Conservation (phyloP, 2,797 vertebrate genomes). For the Falco naumanni region DNA sequence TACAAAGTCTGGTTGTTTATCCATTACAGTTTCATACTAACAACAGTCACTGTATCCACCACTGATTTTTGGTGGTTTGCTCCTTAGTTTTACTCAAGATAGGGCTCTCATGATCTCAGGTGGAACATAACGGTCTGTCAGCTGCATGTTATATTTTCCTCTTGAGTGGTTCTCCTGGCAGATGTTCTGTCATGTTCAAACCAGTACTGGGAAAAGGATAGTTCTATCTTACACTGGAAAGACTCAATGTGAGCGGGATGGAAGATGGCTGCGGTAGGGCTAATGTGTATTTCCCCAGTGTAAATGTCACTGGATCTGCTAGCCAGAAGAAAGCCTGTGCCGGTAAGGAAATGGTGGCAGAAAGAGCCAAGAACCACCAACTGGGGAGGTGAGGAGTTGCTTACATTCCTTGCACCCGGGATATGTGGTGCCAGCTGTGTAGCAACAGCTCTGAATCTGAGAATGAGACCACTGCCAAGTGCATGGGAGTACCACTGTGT, state of each 20-base stretch:
- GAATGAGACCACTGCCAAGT: neutral
- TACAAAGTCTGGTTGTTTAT: neutral
- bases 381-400: neutral
- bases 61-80: neutral
- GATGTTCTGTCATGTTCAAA: neutral
- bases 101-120: neutral
- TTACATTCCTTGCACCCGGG: neutral
- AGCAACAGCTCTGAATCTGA: neutral
- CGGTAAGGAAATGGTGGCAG: neutral
- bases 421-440: fast-evolving
- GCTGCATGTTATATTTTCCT: neutral
- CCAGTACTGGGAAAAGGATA: neutral
- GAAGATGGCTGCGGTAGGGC: neutral
- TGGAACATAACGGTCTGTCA: neutral
- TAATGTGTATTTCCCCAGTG: neutral
- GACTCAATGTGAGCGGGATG: neutral
- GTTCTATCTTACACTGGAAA: neutral
- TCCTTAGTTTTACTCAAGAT: neutral
- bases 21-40: neutral
- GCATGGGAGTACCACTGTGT: neutral
- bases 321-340: neutral
- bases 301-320: neutral
- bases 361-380: neutral
- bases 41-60: neutral
- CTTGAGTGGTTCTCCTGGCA: neutral